A percentile compares a stretch with the other conserved stretches of the same genome.
These are phyloP conservation scores for Pluvialis apricaria DNA, from an alignment of 2,113 vertebrate genomes.

Conservation along the genomic window DNA sequence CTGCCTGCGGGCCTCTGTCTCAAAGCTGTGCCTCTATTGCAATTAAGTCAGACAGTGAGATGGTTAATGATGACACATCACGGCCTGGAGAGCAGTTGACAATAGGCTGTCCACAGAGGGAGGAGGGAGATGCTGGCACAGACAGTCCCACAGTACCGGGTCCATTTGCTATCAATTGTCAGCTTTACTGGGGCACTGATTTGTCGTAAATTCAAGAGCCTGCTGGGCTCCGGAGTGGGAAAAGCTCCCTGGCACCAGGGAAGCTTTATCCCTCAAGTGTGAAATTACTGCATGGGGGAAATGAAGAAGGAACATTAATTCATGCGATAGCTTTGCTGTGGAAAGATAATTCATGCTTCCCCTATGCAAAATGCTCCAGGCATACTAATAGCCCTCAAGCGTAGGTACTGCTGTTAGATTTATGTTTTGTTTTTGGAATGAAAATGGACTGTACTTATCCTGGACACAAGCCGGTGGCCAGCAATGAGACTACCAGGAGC, in stretches of 20 bases:
- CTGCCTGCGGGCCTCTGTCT: not conserved
- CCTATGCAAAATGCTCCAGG: not conserved
- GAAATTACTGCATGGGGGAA: not conserved
- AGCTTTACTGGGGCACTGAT: not conserved
- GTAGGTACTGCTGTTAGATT: not conserved
- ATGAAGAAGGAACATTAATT: not conserved
- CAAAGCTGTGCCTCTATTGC: not conserved
- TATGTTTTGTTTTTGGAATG: not conserved
- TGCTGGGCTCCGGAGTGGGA: not conserved
- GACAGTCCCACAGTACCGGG: not conserved
- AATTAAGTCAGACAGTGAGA: not conserved
- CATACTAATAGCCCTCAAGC: not conserved
- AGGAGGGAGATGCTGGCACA: not conserved
- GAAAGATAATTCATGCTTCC: not conserved
- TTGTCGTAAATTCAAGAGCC: not conserved
- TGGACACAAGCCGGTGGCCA: not conserved
- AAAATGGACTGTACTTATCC: not conserved
- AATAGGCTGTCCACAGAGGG: not conserved
- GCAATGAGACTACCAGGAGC: not conserved
- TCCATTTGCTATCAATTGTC: not conserved
- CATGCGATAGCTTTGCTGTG: not conserved
- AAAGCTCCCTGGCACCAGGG: not conserved
- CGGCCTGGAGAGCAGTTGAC: not conserved
- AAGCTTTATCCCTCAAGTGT: not conserved
- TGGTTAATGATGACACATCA: not conserved